Evolutionary conservation across 2,113 vertebrate species (phyloP).

Genomic region (Prionailurus bengalensis): DNA sequence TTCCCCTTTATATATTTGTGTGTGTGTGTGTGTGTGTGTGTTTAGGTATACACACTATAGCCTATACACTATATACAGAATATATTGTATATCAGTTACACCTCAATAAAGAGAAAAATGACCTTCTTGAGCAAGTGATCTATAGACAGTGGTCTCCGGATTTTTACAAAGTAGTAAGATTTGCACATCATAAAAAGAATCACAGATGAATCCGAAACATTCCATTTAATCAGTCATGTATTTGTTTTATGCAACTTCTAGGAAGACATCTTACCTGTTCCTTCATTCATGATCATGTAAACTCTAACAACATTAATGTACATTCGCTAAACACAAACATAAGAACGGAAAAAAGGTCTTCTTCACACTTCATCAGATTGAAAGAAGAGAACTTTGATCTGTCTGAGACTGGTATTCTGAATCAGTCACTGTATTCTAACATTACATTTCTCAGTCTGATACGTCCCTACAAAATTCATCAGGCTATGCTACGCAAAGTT

Average conservation of each 20-base stretch:
- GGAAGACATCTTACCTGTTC: not conserved
- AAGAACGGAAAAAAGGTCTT: not conserved
- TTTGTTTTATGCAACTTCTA: not conserved
- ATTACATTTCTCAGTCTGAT: not conserved
- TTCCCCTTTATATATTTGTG: not conserved
- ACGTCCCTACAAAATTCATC: not conserved
- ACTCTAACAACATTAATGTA: not conserved
- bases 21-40: not conserved
- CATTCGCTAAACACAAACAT: not conserved
- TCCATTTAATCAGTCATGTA: not conserved
- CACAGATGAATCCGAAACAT: not conserved
- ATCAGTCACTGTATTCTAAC: not conserved
- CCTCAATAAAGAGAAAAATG: not conserved
- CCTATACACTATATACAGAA: not conserved
- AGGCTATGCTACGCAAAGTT: not conserved
- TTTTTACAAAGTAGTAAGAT: constrained; percentile 4
- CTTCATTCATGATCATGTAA: not conserved
- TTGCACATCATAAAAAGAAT: not conserved
- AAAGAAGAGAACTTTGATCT: not conserved
- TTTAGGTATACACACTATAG: not conserved
- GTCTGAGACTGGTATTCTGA: not conserved
- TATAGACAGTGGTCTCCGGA: not conserved
- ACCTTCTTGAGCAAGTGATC: not conserved
- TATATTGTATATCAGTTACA: not conserved
- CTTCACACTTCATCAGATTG: not conserved